Evolutionary conservation across 2,797 vertebrate species (phyloP).

Genomic region (Sciaenops ocellatus): DNA sequence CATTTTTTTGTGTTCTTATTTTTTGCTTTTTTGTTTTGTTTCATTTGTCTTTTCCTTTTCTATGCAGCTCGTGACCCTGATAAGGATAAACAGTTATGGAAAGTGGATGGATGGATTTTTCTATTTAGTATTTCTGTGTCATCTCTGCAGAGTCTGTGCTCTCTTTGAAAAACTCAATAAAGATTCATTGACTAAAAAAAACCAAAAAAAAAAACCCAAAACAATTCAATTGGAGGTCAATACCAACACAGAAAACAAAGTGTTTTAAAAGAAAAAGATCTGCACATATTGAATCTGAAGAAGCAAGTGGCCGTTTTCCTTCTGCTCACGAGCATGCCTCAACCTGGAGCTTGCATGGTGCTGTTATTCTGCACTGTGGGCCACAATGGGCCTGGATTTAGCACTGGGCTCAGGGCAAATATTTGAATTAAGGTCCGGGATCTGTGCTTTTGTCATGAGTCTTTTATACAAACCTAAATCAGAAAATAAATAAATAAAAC

Average conservation of each 20-base stretch:
- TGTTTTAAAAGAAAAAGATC: neutral
- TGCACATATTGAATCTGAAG: neutral
- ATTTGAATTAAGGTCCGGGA: constrained; percentile 21
- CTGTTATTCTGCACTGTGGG: neutral
- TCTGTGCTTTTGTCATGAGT: neutral
- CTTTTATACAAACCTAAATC: neutral
- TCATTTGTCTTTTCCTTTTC: no score
- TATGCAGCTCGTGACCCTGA: no score
- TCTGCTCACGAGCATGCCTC: neutral
- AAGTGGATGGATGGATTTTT: no score
- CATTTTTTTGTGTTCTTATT: no score
- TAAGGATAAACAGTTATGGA: no score
- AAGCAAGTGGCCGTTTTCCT: neutral
- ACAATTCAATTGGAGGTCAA: neutral
- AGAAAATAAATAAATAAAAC: neutral
- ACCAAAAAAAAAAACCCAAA: neutral
- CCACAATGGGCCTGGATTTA: neutral
- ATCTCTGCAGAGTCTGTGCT: no score
- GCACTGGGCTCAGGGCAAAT: constrained; percentile 15
- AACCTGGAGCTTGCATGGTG: neutral
- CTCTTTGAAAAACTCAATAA: no score
- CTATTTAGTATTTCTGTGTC: no score
- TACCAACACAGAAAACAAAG: neutral
- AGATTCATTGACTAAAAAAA: no score
- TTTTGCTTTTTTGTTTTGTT: no score